phyloP scores from a whole-genome alignment of 2,113 vertebrate genomes.

The Pristiophorus japonicus region DNA sequence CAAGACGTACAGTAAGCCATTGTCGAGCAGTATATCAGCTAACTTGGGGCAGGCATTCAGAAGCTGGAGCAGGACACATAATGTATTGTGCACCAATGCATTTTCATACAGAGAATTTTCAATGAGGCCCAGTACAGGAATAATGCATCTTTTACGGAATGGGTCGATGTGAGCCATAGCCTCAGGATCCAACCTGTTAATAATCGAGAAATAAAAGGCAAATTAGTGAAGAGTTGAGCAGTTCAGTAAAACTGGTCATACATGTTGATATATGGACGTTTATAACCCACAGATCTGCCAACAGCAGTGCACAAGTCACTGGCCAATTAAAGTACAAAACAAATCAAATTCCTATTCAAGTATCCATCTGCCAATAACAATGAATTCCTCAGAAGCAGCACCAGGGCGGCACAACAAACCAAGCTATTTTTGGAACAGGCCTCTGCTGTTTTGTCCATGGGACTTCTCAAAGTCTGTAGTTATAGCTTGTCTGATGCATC shows the following conservation, averaged over 20 bases:
- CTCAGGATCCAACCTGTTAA: constrained; percentile 77
- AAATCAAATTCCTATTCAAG: background rate
- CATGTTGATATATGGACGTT: background rate
- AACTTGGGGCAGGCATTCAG: constrained; percentile 89
- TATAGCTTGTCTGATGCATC: background rate
- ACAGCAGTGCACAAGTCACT: background rate
- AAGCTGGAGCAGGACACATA: constrained; percentile 85
- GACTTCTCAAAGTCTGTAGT: background rate
- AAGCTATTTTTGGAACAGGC: background rate
- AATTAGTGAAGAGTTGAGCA: background rate
- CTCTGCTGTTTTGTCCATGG: background rate
- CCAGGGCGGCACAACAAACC: background rate
- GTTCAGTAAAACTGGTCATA: background rate
- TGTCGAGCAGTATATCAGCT: constrained; percentile 90
- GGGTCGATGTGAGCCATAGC: constrained; percentile 79
- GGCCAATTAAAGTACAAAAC: background rate
- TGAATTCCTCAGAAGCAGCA: background rate
- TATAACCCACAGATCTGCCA: background rate
- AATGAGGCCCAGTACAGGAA: constrained; percentile 85
- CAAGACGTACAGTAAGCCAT: constrained; percentile 86
- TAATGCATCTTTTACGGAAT: constrained; percentile 85
- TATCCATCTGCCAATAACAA: background rate
- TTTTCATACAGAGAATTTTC: constrained; percentile 91
- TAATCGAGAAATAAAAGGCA: constrained; percentile 39
- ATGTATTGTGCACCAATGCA: constrained; percentile 76